These are phyloP conservation scores for Corythucha ciliata DNA, from an alignment of 2,888 invertebrate genomes.

Conservation along the genomic window DNA sequence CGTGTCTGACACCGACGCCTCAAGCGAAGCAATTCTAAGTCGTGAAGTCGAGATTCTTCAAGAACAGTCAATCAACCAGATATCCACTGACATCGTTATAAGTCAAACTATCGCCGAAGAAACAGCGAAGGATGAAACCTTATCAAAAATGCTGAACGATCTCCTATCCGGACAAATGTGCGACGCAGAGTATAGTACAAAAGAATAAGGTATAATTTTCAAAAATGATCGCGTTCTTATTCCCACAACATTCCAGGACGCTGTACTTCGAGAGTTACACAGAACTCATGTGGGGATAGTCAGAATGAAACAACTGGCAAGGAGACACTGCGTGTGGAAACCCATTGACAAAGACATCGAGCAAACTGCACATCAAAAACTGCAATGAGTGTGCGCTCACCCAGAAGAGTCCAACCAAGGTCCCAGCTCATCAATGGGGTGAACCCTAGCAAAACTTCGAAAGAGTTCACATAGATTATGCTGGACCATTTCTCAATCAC, in stretches of 20 bases:
- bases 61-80: slow-evolving; percentile 8
- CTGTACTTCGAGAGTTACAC: slow-evolving; percentile 33
- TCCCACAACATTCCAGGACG: slow-evolving; percentile 28
- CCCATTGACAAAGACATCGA: slow-evolving; percentile 35
- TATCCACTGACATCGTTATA: slow-evolving; percentile 4
- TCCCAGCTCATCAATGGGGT: slow-evolving; percentile 11
- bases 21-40: background rate
- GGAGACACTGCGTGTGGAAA: slow-evolving; percentile 36
- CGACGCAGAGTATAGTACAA: slow-evolving; percentile 2
- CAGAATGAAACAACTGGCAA: slow-evolving; percentile 36
- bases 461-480: slow-evolving; percentile 12
- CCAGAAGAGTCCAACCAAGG: slow-evolving; percentile 7
- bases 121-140: slow-evolving; percentile 1
- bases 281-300: slow-evolving; percentile 35
- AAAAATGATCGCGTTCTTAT: slow-evolving; percentile 27
- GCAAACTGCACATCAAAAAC: slow-evolving; percentile 27
- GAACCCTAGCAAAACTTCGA: slow-evolving; percentile 5
- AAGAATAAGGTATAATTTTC: slow-evolving; percentile 22
- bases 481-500: slow-evolving; percentile 9
- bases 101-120: background rate
- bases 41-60: background rate
- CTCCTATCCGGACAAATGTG: slow-evolving; percentile 4
- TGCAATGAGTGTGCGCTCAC: slow-evolving; percentile 31
- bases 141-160: slow-evolving; percentile 6
- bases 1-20: background rate